These are phyloP conservation scores for Hemiscyllium ocellatum DNA, from an alignment of 2,113 vertebrate species.

Conservation along the genomic window DNA sequence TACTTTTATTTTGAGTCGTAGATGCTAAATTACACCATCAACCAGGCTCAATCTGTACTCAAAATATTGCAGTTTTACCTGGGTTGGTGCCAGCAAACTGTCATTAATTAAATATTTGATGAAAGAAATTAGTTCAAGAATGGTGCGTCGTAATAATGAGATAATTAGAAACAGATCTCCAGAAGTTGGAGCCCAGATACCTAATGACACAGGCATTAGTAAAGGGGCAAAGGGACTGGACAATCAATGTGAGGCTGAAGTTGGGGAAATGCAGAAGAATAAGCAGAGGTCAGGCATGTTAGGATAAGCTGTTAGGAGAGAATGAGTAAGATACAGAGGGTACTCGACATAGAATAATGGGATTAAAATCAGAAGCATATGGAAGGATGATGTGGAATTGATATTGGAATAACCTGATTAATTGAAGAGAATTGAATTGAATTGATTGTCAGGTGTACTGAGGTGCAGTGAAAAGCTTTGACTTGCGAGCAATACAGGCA, in stretches of 20 bases:
- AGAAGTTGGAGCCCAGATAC: not conserved
- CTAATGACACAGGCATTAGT: not conserved
- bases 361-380: too few relatives aligned
- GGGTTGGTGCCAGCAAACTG: not conserved
- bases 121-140: not conserved
- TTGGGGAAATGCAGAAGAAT: too few relatives aligned
- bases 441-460: too few relatives aligned
- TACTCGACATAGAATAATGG: too few relatives aligned
- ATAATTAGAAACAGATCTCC: not conserved
- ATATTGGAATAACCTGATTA: too few relatives aligned
- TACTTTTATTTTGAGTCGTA: not conserved
- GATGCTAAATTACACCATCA: not conserved
- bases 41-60: not conserved
- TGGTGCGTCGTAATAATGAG: not conserved
- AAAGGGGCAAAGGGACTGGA: not conserved
- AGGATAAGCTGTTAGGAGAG: too few relatives aligned
- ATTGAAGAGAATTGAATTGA: too few relatives aligned
- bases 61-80: not conserved
- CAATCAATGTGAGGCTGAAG: not conserved
- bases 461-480: too few relatives aligned
- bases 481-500: too few relatives aligned
- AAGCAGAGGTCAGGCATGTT: too few relatives aligned
- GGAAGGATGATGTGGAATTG: too few relatives aligned
- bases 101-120: not conserved
- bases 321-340: not conserved